These are phyloP conservation scores for Vanessa cardui DNA, from an alignment of 2,888 invertebrate genomes.

Conservation along the genomic window DNA sequence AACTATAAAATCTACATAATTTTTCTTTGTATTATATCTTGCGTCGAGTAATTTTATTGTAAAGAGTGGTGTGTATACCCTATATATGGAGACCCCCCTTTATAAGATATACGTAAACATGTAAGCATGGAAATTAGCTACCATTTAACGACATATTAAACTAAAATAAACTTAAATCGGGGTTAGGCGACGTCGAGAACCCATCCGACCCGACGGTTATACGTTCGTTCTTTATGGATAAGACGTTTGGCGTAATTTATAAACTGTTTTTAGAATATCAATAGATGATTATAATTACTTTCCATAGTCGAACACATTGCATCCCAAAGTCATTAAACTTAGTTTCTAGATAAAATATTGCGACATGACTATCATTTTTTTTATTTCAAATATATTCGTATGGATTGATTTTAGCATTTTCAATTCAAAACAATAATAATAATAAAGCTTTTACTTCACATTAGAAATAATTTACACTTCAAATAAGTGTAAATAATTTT, in stretches of 20 bases:
- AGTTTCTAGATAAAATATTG: neutral
- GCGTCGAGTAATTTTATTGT: neutral
- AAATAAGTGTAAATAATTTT: no score
- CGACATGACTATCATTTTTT: no score
- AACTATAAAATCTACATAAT: neutral
- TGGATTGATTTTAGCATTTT: no score
- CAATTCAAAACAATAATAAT: no score
- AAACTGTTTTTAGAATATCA: neutral
- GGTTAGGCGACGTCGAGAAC: constrained; percentile 36
- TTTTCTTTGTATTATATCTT: neutral
- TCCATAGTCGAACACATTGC: neutral
- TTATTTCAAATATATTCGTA: no score
- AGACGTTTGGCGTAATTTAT: constrained; percentile 34
- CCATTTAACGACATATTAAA: constrained; percentile 40
- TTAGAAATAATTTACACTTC: no score
- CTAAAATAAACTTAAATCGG: constrained; percentile 48
- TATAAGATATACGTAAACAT: constrained; percentile 32
- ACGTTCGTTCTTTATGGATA: constrained; percentile 41
- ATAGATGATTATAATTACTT: no score
- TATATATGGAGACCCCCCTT: constrained; percentile 3
- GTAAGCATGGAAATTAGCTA: constrained; percentile 40
- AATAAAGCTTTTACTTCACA: no score
- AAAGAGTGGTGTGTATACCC: neutral
- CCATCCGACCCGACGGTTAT: constrained; percentile 30
- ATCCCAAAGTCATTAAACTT: neutral